Evolutionary conservation across 2,888 invertebrate genomes (phyloP), one percentile per base, ranked within the genome.

Genomic region (Flexamia atlantica): DNA sequence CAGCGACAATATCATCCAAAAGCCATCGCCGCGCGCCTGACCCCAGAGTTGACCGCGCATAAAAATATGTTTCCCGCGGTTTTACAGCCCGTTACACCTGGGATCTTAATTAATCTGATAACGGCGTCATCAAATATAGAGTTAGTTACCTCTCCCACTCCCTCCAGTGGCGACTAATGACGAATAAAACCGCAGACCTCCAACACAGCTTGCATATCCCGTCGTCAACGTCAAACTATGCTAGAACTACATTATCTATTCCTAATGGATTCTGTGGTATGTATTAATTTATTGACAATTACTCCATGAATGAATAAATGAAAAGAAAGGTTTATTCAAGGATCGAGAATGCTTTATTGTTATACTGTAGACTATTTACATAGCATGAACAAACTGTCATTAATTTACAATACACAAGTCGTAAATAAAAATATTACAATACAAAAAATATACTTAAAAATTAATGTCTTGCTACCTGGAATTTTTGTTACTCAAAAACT

Each of bases 61-160:
- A 57, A 79, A 79, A 79, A 79, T 79, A 79, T 79, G 79, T 30
- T 79, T 79, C 79, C 79, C 57, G 79, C 79, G 57, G 79, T 79
- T 79, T 79, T 53, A 57, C 50, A 30, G 57, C 40, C 70, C n/a
- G 64, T 64, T 64, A 64, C 64, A 64, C 30, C 23, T 10, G 23
- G 12, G 53, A 30, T 64, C 79, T 79, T 79, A 50, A 79, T 79
- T 79, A 79, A 64, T 64, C 64, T 64, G 64, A 64, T 64, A 64
- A 57, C 57, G 5, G 64, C 28, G 30, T 14, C 64, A 64, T 64
- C 64, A 64, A 9, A 7, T 4, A 60, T 60, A 14, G n/a, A n/a
- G 23, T 7, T 25, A 57, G 23, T 25, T 20, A 20, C 57, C 28
- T 2, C 10, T 30, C 28, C 28, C 64, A 30, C 64, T 36, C 70